phyloP scores from a whole-genome alignment of 2,797 vertebrate genomes.

The Myripristis jacobus region DNA sequence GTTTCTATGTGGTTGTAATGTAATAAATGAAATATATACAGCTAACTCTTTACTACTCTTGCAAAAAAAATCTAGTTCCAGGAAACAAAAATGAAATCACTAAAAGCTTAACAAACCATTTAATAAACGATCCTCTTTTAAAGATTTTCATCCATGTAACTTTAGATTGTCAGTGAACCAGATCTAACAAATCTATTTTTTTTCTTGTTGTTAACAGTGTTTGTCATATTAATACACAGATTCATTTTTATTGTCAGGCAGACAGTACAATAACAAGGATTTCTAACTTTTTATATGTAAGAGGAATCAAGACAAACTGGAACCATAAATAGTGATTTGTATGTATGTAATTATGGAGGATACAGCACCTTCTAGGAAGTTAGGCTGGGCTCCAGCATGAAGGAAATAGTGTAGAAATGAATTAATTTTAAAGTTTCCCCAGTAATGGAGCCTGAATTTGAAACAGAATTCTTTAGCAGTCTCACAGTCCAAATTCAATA shows the following conservation, averaged over 20 bases:
- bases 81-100: background rate
- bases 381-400: background rate
- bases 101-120: background rate
- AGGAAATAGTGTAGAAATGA: background rate
- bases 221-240: no score
- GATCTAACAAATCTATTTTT: no score
- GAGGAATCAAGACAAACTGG: background rate
- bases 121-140: background rate
- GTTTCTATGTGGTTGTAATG: no score
- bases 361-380: background rate
- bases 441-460: background rate
- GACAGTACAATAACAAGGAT: no score
- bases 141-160: conserved; percentile 6
- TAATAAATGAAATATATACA: no score
- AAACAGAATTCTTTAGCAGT: background rate
- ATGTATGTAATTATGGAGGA: no score
- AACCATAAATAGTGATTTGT: no score
- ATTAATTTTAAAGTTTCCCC: background rate
- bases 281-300: no score
- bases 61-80: conserved; percentile 10
- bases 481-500: background rate
- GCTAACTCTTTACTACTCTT: background rate
- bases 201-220: no score
- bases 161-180: no score
- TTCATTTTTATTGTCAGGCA: no score